A percentile compares a stretch with the other conserved stretches of the same genome.
These are phyloP conservation scores for Lithophane semibrunnea DNA, from an alignment of 2,888 invertebrate genomes.

Conservation along the genomic window DNA sequence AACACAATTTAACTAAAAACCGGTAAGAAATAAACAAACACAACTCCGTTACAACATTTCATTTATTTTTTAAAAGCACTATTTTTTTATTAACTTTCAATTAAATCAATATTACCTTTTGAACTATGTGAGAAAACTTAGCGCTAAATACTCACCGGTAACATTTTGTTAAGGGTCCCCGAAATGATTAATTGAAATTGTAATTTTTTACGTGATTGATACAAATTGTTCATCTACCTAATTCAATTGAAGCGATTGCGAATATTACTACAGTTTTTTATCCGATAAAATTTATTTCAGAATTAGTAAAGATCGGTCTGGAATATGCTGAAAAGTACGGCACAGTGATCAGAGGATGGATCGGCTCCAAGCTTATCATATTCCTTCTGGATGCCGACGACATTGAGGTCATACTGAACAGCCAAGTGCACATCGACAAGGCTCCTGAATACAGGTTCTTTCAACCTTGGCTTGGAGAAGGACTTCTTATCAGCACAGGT, in stretches of 20 bases:
- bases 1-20: not conserved
- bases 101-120: not conserved
- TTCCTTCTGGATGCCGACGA: constrained; percentile 93
- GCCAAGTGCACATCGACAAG: constrained; percentile 93
- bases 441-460: constrained; percentile 94
- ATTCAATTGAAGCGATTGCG: not conserved
- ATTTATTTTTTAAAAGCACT: not conserved
- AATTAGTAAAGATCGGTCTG: constrained; percentile 29
- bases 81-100: not conserved
- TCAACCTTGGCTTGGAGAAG: constrained; percentile 95
- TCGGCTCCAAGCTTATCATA: constrained; percentile 89
- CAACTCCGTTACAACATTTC: not conserved
- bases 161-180: not conserved
- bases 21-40: not conserved
- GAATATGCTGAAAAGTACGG: constrained; percentile 47
- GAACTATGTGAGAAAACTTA: not conserved
- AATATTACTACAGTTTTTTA: not conserved
- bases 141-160: not conserved
- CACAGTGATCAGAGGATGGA: constrained; percentile 79
- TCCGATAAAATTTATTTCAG: constrained; percentile 15
- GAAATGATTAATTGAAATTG: not conserved
- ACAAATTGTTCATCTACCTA: not conserved
- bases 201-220: not conserved
- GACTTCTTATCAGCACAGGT: constrained; percentile 92
- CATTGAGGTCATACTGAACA: constrained; percentile 93